These are phyloP conservation scores for Macropis europaea DNA, from an alignment of 2,888 invertebrate species.

Conservation along the genomic window DNA sequence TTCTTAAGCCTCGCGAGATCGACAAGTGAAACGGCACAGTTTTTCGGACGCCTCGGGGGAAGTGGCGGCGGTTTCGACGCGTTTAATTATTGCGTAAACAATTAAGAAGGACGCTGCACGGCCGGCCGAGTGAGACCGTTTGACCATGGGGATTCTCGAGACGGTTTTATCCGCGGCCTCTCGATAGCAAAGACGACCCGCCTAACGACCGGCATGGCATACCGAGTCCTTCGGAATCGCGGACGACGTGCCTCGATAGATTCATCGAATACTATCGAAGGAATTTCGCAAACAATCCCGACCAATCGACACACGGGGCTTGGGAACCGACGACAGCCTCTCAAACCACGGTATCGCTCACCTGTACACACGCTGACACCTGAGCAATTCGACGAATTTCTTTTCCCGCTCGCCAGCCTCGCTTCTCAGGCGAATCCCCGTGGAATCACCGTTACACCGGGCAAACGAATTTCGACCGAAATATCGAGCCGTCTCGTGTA, in stretches of 20 bases:
- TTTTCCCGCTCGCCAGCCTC: slow-evolving; percentile 28
- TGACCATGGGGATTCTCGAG: slow-evolving; percentile 59
- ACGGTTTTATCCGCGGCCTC: slow-evolving; percentile 64
- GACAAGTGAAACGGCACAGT: no score
- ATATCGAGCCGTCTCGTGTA: no score
- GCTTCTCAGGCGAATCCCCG: not conserved
- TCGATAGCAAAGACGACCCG: slow-evolving; percentile 68
- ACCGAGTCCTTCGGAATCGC: slow-evolving; percentile 66
- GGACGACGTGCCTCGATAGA: slow-evolving; percentile 79
- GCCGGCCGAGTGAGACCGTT: slow-evolving; percentile 55
- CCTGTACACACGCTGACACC: slow-evolving; percentile 45
- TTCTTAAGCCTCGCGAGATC: no score
- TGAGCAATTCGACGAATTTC: slow-evolving; percentile 46
- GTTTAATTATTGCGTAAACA: slow-evolving; percentile 56
- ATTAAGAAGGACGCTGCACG: slow-evolving; percentile 40
- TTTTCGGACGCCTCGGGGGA: no score
- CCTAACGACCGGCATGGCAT: slow-evolving; percentile 74
- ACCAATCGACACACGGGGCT: slow-evolving; percentile 78
- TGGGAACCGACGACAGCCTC: slow-evolving; percentile 74
- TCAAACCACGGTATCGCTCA: slow-evolving; percentile 68
- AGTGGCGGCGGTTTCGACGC: not conserved
- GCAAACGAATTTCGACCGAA: no score
- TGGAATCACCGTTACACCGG: no score
- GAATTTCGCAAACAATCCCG: slow-evolving; percentile 78
- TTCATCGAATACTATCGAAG: slow-evolving; percentile 80